These are phyloP conservation scores for Aphyosemion australe DNA, from an alignment of 2,113 vertebrate genomes.

Conservation along the genomic window DNA sequence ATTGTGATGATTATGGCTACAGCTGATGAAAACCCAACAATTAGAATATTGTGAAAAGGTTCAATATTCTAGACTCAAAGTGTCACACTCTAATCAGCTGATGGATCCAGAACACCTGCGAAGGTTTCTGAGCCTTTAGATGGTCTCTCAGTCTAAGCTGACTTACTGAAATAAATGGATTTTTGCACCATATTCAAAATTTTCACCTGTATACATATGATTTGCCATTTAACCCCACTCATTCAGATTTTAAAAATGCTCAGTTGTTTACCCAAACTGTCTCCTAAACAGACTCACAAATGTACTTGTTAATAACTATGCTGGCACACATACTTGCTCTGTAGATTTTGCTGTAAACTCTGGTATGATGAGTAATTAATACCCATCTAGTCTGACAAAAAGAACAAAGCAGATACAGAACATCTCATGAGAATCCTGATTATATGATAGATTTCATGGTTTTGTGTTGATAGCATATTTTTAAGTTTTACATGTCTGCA, in stretches of 20 bases:
- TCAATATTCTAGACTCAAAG: no score
- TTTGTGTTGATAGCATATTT: conserved; percentile 56
- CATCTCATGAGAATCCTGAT: conserved; percentile 31
- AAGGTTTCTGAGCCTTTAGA: no score
- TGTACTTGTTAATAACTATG: conserved; percentile 40
- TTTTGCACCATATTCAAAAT: no score
- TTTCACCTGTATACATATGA: no score
- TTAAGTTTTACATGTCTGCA: conserved; percentile 29
- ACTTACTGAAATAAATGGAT: no score
- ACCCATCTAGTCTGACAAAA: conserved; percentile 48
- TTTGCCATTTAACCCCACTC: no score
- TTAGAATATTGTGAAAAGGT: no score
- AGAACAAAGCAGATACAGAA: conserved; percentile 41
- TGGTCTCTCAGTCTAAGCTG: no score
- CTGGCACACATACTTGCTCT: conserved; percentile 41
- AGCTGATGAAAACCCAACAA: no score
- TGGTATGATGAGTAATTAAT: conserved; percentile 69
- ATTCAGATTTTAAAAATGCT: conserved; percentile 30
- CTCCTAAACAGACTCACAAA: conserved; percentile 50
- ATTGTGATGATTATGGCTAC: no score
- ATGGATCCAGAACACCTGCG: no score
- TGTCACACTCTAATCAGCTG: no score
- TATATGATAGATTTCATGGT: conserved; percentile 56
- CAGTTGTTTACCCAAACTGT: conserved; percentile 36
- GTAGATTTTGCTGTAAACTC: conserved; percentile 50